Evolutionary conservation across 1,140 invertebrate genomes (phyloP).

Genomic region (Choristoneura fumiferana): DNA sequence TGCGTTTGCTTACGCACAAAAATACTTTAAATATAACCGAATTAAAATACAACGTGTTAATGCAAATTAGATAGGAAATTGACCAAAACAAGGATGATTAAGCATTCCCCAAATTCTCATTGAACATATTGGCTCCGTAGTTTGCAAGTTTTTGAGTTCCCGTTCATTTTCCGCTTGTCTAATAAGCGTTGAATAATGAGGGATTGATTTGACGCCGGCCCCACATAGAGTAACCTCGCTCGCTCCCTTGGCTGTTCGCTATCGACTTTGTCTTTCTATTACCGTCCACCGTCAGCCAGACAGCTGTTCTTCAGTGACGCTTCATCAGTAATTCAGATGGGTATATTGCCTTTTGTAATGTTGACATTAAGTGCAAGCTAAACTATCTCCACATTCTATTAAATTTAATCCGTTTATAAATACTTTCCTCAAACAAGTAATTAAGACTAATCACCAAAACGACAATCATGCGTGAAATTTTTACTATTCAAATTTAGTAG

Average conservation of each 20-base stretch:
- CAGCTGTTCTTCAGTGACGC: constrained; percentile 26
- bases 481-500: too few species aligned
- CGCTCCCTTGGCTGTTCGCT: constrained; percentile 6
- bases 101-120: not conserved
- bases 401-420: too few species aligned
- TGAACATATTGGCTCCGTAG: not conserved
- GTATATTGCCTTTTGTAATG: not conserved
- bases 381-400: too few species aligned
- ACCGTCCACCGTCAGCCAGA: constrained; percentile 21
- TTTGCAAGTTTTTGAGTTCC: constrained; percentile 5
- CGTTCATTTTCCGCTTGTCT: constrained; percentile 10
- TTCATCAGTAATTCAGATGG: constrained; percentile 34
- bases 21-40: constrained; percentile 9
- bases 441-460: too few species aligned
- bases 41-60: not conserved
- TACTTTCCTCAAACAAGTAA: too few species aligned
- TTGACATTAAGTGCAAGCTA: too few species aligned
- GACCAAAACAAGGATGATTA: not conserved
- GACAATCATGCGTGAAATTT: too few species aligned
- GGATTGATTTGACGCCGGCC: not conserved
- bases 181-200: constrained; percentile 15
- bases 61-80: too few species aligned
- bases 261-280: constrained; percentile 31
- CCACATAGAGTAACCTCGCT: too few species aligned
- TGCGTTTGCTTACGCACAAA: not conserved